Percentiles rank a stretch among this genome's conserved stretches.
phyloP scores from a whole-genome alignment of 2,113 vertebrate genomes.

The Rynchops niger region DNA sequence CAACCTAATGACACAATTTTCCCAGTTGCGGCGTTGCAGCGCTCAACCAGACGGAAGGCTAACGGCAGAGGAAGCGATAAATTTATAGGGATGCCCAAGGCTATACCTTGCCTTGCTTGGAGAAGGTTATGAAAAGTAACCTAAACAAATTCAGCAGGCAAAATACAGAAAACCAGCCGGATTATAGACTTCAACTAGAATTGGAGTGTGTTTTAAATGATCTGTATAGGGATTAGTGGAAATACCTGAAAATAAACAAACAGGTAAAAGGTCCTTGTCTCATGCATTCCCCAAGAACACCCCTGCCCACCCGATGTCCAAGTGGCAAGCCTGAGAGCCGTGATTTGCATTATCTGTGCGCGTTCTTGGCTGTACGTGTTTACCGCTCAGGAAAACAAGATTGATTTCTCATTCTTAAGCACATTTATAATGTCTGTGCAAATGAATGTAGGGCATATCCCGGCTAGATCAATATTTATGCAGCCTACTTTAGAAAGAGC shows the following conservation, averaged over 20 bases:
- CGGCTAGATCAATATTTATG: constrained; percentile 37
- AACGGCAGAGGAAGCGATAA: not conserved
- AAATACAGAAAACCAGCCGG: not conserved
- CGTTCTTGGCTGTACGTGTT: not conserved
- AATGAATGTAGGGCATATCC: constrained; percentile 34
- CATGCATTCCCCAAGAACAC: not conserved
- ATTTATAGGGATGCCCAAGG: not conserved
- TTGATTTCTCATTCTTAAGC: constrained; percentile 52
- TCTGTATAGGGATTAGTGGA: not conserved
- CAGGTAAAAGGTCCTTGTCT: not conserved
- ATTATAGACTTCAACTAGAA: not conserved
- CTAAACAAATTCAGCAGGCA: not conserved
- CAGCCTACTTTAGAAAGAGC: constrained; percentile 48
- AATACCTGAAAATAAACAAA: not conserved
- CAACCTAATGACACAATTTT: constrained; percentile 24
- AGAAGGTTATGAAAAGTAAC: constrained; percentile 2
- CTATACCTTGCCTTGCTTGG: not conserved
- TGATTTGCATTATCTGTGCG: not conserved
- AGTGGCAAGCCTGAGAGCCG: not conserved
- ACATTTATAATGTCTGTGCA: constrained; percentile 49
- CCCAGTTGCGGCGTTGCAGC: not conserved
- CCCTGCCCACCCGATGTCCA: not conserved
- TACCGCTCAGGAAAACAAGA: constrained; percentile 14
- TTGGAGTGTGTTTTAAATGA: not conserved
- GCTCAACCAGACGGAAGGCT: not conserved